These are phyloP conservation scores for Furcula furcula DNA, from an alignment of 2,888 invertebrate genomes.

Conservation along the genomic window DNA sequence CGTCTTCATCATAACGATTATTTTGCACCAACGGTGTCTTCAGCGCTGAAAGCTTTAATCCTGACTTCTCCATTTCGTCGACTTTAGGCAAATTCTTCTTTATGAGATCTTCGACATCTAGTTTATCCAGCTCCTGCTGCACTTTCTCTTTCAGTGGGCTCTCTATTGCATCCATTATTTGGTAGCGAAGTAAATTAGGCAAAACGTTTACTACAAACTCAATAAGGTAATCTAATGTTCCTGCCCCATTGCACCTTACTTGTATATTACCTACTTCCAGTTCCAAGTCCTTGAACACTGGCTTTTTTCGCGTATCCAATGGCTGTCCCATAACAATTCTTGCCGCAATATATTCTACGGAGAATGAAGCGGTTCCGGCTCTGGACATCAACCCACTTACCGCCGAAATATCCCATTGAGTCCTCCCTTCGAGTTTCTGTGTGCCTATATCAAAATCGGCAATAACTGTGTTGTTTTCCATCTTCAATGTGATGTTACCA, in stretches of 20 bases:
- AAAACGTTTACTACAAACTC: constrained; percentile 91
- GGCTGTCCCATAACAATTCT: constrained; percentile 87
- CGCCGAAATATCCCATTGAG: constrained; percentile 89
- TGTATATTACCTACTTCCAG: constrained; percentile 93
- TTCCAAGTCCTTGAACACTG: constrained; percentile 87
- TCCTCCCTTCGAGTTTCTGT: constrained; percentile 88
- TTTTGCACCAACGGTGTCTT: constrained; percentile 35
- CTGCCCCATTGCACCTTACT: constrained; percentile 91
- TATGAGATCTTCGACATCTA: constrained; percentile 88
- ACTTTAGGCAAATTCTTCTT: constrained; percentile 86
- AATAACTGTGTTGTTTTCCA: constrained; percentile 86
- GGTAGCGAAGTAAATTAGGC: constrained; percentile 92
- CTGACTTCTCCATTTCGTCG: constrained; percentile 79
- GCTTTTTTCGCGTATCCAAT: constrained; percentile 88
- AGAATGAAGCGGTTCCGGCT: constrained; percentile 88
- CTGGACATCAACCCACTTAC: constrained; percentile 86
- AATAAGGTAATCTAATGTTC: constrained; percentile 91
- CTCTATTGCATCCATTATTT: constrained; percentile 93
- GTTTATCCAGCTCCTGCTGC: constrained; percentile 87
- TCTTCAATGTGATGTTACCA: constrained; percentile 87
- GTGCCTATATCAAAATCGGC: constrained; percentile 89
- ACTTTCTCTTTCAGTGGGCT: constrained; percentile 87
- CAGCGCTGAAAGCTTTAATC: constrained; percentile 67
- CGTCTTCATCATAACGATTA: constrained; percentile 63
- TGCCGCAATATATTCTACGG: constrained; percentile 89